Evolutionary conservation across 2,888 invertebrate genomes (phyloP), one percentile per base, ranked within the genome.

Genomic region (Agonopterix arenella): DNA sequence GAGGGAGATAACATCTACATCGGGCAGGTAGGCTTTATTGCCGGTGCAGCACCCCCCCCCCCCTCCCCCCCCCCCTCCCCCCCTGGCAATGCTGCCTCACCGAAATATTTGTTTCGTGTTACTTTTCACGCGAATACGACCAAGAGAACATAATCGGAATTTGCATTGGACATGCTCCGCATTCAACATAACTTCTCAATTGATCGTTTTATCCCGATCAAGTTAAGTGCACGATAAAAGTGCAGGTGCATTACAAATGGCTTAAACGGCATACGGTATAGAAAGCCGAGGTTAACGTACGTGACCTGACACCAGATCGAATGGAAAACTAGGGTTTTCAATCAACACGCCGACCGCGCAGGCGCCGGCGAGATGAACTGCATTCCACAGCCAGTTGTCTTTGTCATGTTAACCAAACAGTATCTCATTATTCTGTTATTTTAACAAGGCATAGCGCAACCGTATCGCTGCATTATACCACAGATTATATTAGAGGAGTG

Each of bases 391-490:
- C 57, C 59, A 64, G 66, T 60, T 67, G 67, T 70, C 80, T 78
- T 85, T 86, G 86, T 86, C 80, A 84, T 84, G 84, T 76, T 80
- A 86, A 85, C 76, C 79, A 84, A 83, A 84, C 80, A 82, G 68
- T 66, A 69, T 63, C 72, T 81, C 79, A 80, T 81, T 84, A 84
- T 83, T 78, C 81, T 79, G 84, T 77, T 83, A 86, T 85, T 85
- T 86, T 85, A 86, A 86, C 79, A 76, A 81, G 72, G 70, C 84
- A 73, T 79, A 70, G 64, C 70, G 66, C 64, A 46, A 38, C 44
- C 38, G 44, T 38, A 28, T 47, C 47, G 51, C 36, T 46, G 46
- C 38, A 46, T 46, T 46, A 46, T 46, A 11, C 38, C 16, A 38
- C 11, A 37, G 45, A 38, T 46, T 46, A 46, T 49, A 48, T 36